Evolutionary conservation across 2,113 vertebrate genomes (phyloP).

Genomic region (Halichoeres trimaculatus): DNA sequence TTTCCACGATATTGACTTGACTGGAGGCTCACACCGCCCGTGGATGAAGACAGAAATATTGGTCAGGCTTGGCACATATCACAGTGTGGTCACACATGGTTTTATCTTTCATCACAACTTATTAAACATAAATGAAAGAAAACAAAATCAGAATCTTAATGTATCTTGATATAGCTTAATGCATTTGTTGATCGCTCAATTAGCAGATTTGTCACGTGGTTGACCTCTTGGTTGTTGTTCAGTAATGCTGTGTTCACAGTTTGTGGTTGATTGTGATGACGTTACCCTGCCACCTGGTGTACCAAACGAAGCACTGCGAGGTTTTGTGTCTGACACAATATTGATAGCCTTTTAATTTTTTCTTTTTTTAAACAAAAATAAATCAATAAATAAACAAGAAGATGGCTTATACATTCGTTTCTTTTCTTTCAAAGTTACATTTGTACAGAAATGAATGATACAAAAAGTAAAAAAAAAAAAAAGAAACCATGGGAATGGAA

Average conservation of each 20-base stretch:
- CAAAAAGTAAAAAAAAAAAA: too few relatives aligned
- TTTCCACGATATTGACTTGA: constrained; percentile 26
- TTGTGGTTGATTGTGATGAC: neutral
- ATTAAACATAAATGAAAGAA: neutral
- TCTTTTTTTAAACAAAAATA: too few relatives aligned
- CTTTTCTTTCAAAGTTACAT: too few relatives aligned
- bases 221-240: neutral
- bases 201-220: neutral
- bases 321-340: neutral
- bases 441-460: too few relatives aligned
- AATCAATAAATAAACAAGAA: too few relatives aligned
- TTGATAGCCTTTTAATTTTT: neutral
- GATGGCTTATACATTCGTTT: too few relatives aligned
- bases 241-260: neutral
- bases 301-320: constrained; percentile 13
- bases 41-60: neutral
- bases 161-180: neutral
- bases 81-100: neutral
- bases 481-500: too few relatives aligned
- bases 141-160: too few relatives aligned
- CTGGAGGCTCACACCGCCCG: neutral
- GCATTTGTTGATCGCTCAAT: neutral
- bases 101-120: neutral
- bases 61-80: neutral
- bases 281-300: constrained; percentile 71